A percentile compares a stretch with the other conserved stretches of the same genome.
phyloP scores from a whole-genome alignment of 30 jellyfish, hydroid and myxozoan genomes.

The Cassiopea xamachana region DNA sequence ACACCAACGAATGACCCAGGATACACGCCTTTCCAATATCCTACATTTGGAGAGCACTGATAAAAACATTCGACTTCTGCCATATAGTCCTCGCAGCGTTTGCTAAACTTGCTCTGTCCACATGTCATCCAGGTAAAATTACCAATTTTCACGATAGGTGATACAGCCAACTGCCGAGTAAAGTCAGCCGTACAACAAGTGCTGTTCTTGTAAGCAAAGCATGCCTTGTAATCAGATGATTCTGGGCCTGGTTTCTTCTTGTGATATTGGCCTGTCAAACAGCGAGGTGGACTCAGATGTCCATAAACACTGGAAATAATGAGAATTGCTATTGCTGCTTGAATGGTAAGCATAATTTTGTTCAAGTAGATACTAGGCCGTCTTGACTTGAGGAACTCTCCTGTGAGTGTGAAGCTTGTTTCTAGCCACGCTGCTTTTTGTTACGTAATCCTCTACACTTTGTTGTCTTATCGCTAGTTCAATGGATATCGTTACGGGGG shows the following conservation, averaged over 20 bases:
- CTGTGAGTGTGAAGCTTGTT: too few species aligned
- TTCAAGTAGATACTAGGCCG: background rate
- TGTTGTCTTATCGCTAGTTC: background rate
- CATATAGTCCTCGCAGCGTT: constrained; percentile 65
- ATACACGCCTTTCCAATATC: constrained; percentile 78
- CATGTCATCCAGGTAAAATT: constrained; percentile 78
- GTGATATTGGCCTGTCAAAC: constrained; percentile 72
- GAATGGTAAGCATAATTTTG: background rate
- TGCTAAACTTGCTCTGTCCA: constrained; percentile 14
- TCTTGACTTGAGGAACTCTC: too few species aligned
- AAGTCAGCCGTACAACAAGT: constrained; percentile 80
- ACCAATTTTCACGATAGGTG: constrained; percentile 69
- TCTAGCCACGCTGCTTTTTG: background rate
- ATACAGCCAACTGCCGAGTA: constrained; percentile 47
- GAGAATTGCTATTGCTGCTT: background rate
- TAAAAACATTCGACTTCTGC: constrained; percentile 76
- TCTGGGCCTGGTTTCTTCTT: constrained; percentile 67
- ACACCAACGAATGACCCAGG: constrained; percentile 77
- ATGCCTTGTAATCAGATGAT: constrained; percentile 59
- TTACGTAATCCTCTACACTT: background rate
- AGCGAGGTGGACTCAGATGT: constrained; percentile 18
- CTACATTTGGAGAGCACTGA: constrained; percentile 88
- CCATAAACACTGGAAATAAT: background rate
- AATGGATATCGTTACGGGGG: background rate
- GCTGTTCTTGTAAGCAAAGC: constrained; percentile 63